These are phyloP conservation scores for Operophtera brumata DNA, from an alignment of 2,888 invertebrate genomes.

Conservation along the genomic window DNA sequence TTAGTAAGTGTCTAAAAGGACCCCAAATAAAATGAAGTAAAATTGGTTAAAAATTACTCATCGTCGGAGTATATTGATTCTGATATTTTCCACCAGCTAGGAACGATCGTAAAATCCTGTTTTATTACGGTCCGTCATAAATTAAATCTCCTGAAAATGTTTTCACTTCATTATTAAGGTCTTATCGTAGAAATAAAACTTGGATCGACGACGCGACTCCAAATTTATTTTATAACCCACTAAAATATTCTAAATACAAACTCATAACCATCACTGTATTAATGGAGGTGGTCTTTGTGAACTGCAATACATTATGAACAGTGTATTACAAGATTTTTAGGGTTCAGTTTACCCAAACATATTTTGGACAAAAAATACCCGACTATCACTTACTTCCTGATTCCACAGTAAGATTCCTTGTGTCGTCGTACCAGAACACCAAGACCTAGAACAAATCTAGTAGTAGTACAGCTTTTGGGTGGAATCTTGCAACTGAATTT, in stretches of 20 bases:
- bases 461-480: too few relatives aligned
- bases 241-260: conserved; percentile 32
- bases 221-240: conserved; percentile 28
- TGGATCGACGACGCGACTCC: conserved; percentile 25
- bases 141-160: conserved; percentile 36
- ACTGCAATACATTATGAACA: conserved; percentile 4
- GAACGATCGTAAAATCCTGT: conserved; percentile 34
- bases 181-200: conserved; percentile 35
- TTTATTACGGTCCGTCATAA: conserved; percentile 37
- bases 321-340: not conserved
- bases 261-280: conserved; percentile 20
- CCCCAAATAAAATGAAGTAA: too few relatives aligned
- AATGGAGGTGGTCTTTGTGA: conserved; percentile 24
- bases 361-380: too few relatives aligned
- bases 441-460: too few relatives aligned
- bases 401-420: too few relatives aligned
- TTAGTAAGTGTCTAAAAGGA: too few relatives aligned
- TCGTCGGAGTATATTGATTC: conserved; percentile 20
- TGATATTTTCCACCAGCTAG: conserved; percentile 28
- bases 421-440: not conserved
- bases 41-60: too few relatives aligned
- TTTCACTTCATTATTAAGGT: conserved; percentile 34
- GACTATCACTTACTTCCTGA: too few relatives aligned
- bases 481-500: too few relatives aligned
- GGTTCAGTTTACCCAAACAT: not conserved